Evolutionary conservation across 2,888 invertebrate genomes (phyloP), one percentile per base, ranked within the genome.

Genomic region (Siphlonurus alternatus): DNA sequence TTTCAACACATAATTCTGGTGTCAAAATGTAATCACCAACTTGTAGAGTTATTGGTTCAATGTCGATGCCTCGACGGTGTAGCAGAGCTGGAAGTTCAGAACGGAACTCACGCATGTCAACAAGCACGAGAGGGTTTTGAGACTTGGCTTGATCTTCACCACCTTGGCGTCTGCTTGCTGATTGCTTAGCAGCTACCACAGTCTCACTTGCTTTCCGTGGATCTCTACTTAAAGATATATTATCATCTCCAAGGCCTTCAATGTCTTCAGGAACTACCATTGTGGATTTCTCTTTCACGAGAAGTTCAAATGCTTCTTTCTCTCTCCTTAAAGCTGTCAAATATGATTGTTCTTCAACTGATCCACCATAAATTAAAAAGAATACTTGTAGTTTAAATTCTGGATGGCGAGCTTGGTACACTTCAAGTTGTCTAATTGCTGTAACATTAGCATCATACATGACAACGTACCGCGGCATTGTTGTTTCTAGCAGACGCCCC

Each of bases 11-110:
- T 68, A 97, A 90, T 23, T 96, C 93, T 0, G 96, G 93, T 0
- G 97, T 93, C 19, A 99, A 79, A 72, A 99, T 93, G 74, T 99
- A 99, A 77, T 99, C 99, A 0, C 98, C 99, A 66, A 99, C 87
- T 89, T 92, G 70, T 60, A 94, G 81, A n/a, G 91, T 93, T 1
- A 92, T 79, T 0, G 94, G 93, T 69, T 93, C 86, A 63, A 99
- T 88, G 72, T 93, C 90, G 66, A 99, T 88, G 5, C 95, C 95
- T 64, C 93, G 84, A 72, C 89, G 88, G 74, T 99, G 96, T 65
- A 99, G 84, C 61, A 98, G 78, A 1, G 94, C 88, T 0, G 99
- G 99, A 62, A 99, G 79, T 75, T 98, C 97, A 64, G 96, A 95
- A 53, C 97, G 84, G 74, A 99, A 99, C 77, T 99, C 99, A 69